A percentile compares a stretch with the other conserved stretches of the same genome.
Conservation (phyloP, 92 coral and sea anemone species). For the Galaxea fascicularis region DNA sequence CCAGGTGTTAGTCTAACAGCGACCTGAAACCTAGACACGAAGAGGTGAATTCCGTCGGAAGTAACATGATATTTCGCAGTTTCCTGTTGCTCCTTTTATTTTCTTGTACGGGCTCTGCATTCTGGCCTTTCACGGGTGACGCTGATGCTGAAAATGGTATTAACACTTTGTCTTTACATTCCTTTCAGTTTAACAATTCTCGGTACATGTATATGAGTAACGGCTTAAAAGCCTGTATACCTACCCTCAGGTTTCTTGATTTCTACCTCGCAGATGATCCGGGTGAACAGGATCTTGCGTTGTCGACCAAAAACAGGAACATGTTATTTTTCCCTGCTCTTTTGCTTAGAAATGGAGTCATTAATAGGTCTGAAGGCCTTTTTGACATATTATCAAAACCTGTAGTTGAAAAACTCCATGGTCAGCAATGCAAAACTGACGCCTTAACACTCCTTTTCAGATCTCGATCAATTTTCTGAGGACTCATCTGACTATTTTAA, state of each 20-base stretch:
- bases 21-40: background rate
- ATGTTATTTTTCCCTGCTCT: too few species aligned
- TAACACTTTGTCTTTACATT: background rate
- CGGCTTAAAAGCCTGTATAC: too few species aligned
- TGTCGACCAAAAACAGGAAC: background rate
- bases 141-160: conserved; percentile 16
- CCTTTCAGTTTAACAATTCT: background rate
- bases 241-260: too few species aligned
- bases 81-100: background rate
- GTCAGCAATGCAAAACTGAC: background rate
- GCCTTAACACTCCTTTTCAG: conserved; percentile 2
- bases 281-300: background rate
- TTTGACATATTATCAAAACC: too few species aligned
- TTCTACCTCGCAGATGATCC: background rate
- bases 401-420: too few species aligned
- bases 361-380: too few species aligned
- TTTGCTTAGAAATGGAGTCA: too few species aligned
- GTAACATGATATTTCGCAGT: background rate
- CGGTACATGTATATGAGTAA: too few species aligned
- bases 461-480: background rate
- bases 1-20: too few species aligned
- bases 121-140: conserved; percentile 48
- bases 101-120: conserved; percentile 8
- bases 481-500: conserved; percentile 26
- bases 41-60: background rate